These are phyloP conservation scores for Cetonia aurata DNA, from an alignment of 2,888 invertebrate species.

Conservation along the genomic window DNA sequence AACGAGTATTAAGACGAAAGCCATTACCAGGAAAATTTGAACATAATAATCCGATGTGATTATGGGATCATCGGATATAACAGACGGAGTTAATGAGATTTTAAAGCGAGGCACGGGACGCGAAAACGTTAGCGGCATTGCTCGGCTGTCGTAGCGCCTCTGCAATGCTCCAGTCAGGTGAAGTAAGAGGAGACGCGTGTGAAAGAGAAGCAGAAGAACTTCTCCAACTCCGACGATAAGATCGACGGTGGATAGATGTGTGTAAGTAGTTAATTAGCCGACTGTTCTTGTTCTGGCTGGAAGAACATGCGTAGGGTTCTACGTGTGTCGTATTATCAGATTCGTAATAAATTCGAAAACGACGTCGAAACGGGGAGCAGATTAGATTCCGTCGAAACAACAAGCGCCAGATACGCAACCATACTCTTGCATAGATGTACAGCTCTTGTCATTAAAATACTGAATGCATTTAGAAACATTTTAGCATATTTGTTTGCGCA, in stretches of 20 bases:
- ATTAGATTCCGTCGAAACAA: conserved; percentile 35
- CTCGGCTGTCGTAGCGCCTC: background rate
- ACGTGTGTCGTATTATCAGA: conserved; percentile 34
- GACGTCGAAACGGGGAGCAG: conserved; percentile 37
- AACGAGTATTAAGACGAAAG: conserved; percentile 18
- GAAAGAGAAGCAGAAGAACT: conserved; percentile 34
- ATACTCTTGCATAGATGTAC: too few species aligned
- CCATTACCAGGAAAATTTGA: conserved; percentile 40
- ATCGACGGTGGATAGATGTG: conserved; percentile 17
- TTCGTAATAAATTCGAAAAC: conserved; percentile 40
- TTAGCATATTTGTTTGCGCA: too few species aligned
- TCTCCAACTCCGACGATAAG: conserved; percentile 27
- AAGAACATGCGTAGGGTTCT: conserved; percentile 19
- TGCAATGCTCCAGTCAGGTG: too few species aligned
- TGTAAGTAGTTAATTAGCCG: conserved; percentile 34
- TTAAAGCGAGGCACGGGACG: conserved; percentile 18
- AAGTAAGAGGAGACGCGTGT: background rate
- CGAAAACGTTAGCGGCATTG: background rate
- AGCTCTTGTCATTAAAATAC: too few species aligned
- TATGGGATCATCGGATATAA: conserved; percentile 36
- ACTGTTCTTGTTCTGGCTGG: conserved; percentile 32
- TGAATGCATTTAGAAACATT: too few species aligned
- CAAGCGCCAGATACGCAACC: background rate
- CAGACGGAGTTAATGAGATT: conserved; percentile 37
- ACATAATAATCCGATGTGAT: conserved; percentile 43